Evolutionary conservation across 2,113 vertebrate species (phyloP), one percentile per base, ranked within the genome.

Genomic region (Rhombomys opimus): DNA sequence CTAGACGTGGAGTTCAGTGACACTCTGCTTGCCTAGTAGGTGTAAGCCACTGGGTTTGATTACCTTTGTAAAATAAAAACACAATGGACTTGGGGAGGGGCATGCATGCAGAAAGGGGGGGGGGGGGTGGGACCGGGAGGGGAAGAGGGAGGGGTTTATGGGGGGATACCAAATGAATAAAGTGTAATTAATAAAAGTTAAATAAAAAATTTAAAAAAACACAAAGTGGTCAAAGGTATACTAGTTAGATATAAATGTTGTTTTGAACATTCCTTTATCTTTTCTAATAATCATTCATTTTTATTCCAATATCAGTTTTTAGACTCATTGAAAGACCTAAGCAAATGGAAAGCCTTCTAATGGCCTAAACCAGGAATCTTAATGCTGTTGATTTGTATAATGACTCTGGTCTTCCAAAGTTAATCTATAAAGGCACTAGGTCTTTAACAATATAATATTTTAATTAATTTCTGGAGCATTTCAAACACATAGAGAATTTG

Each of bases 281-380:
- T 93, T 93, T 93, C 61, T 76, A 88, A 89, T 67, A 67, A 72
- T 7, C 3, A 50, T 52, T 96, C 95, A 46, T 93, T 95, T 92
- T 92, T 41, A 87, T 88, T 88, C 20, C 22, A 73, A 54, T 87
- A 80, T 32, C 78, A 52, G 46, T 52, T 84, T 96, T 96, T 59
- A 65, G 78, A 63, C 92, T 93, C 93, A 65, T 30, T 59, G 46
- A 92, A 85, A 95, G 25, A 72, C 13, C 4, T 61, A 93, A 96
- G 52, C 14, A 93, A 96, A 87, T 57, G 12, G 25, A 96, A 95
- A 96, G 32, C 85, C 20, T 57, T 41, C 25, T 85, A 90, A 89
- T 25, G 41, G 0, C 2, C 68, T 76, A 84, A 18, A 84, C 90
- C 59, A 50, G 70, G 25, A 94, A 85, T 12, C 6, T 46, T n/a